These are phyloP conservation scores for Drosophila neotestacea DNA, from an alignment of 2,888 invertebrate species.

Conservation along the genomic window DNA sequence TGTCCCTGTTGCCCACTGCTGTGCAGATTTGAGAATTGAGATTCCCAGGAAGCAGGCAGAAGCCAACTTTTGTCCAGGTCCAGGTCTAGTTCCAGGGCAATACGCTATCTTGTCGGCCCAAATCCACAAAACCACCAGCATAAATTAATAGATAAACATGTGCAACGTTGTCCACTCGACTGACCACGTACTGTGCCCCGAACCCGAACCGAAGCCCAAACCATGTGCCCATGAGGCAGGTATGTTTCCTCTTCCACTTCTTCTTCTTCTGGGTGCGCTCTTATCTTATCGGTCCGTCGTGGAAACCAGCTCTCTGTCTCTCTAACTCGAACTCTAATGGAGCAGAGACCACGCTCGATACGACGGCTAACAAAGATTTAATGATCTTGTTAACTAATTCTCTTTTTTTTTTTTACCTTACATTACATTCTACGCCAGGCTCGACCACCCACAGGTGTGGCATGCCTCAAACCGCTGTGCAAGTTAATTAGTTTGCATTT, in stretches of 20 bases:
- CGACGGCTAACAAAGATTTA: constrained; percentile 75
- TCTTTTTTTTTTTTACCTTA: constrained; percentile 25
- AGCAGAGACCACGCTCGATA: constrained; percentile 40
- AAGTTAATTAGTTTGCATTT: constrained; percentile 67
- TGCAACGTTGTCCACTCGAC: constrained; percentile 37
- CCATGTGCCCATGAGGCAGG: constrained; percentile 18
- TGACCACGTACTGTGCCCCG: constrained; percentile 55
- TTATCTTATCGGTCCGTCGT: constrained; percentile 66
- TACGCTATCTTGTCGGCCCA: constrained; percentile 58
- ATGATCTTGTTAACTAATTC: constrained; percentile 80
- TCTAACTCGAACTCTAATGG: constrained; percentile 1
- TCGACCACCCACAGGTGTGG: constrained; percentile 68
- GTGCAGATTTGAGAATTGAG: constrained; percentile 44
- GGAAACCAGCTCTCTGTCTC: constrained; percentile 3
- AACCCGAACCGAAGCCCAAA: too few relatives aligned
- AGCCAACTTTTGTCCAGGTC: neutral
- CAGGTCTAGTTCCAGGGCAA: constrained; percentile 33
- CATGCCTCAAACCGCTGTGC: constrained; percentile 48
- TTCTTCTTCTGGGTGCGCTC: constrained; percentile 13
- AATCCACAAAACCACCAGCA: constrained; percentile 73
- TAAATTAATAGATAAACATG: constrained; percentile 83
- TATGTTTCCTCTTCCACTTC: constrained; percentile 8
- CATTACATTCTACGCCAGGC: constrained; percentile 15
- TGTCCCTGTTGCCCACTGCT: constrained; percentile 58
- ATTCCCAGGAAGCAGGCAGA: constrained; percentile 58